These are phyloP conservation scores for Mesitornis unicolor DNA, from an alignment of 2,113 vertebrate genomes.

Conservation along the genomic window DNA sequence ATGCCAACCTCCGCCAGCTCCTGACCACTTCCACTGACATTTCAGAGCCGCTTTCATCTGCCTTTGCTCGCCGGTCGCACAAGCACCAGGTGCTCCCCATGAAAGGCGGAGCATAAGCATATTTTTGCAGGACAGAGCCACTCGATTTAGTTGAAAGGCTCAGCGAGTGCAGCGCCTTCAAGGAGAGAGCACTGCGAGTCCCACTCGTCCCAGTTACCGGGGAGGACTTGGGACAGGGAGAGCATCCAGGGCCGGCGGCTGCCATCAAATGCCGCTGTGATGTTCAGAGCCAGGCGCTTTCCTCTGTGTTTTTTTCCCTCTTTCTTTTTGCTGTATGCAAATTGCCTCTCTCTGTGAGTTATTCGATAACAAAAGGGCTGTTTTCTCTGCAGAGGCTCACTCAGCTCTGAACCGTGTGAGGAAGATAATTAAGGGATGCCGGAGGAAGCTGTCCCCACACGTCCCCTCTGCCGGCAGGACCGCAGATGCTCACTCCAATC, in stretches of 20 bases:
- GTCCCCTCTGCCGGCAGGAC: rapidly evolving
- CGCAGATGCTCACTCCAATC: rapidly evolving
- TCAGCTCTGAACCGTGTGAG: background rate
- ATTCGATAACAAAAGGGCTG: constrained; percentile 31
- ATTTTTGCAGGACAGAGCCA: background rate
- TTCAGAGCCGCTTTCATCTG: background rate
- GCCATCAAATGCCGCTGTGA: background rate
- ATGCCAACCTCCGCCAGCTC: background rate
- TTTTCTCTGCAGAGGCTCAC: background rate
- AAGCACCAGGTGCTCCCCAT: background rate
- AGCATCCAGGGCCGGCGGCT: background rate
- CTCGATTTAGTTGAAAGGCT: background rate
- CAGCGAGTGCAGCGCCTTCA: background rate
- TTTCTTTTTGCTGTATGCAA: background rate
- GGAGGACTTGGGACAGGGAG: background rate
- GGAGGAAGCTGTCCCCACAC: background rate
- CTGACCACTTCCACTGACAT: background rate
- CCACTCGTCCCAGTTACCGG: background rate
- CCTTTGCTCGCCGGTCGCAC: background rate
- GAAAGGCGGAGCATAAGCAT: background rate
- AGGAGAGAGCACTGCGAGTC: background rate
- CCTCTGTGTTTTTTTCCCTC: background rate
- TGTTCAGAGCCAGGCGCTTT: background rate
- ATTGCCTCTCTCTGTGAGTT: background rate
- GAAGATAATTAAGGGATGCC: background rate